Base-by-base conservation (phyloP, 1,140 invertebrate species). In the Magallana angulata region DNA sequence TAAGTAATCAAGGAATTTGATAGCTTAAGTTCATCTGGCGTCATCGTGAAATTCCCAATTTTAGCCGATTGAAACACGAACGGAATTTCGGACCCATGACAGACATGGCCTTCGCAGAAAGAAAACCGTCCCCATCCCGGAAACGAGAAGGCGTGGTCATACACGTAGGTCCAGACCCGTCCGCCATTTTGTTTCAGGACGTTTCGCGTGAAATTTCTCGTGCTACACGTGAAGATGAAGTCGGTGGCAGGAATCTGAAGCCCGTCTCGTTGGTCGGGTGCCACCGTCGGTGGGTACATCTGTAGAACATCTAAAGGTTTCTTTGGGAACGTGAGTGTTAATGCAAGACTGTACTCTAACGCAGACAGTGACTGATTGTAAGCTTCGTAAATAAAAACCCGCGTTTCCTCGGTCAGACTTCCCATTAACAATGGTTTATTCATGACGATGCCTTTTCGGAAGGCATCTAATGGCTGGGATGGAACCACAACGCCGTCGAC, bases 71-170 rank as follows among this genome's bases (percentile, higher is more conserved):
- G 89, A 88, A 93, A 94, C 36, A 94, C 89, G 68, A 90, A 93
- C 12, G 90, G 90, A 81, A 93, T 89, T 85, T 94, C 93, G 48
- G 91, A 90, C 12, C 91, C 93, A 89, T 94, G 93, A 57, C 92
- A 92, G 1, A 93, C 93, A 30, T 92, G 91, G 3, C 85, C 86
- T 18, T 91, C 87, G 64, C 93, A 93, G 60, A 90, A 92, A 7
- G 90, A 90, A 56, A 92, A 86, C 14, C 88, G 90, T 1, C 91
- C 93, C 93, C 93, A 93, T 7, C 91, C 91, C 9, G 87, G 84
- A n/a, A 90, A 91, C 14, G 89, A 91, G 71, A 92, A 92, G 8
- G 91, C 91, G 84, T 93, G 92, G 83, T 93, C 91, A 84, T 91
- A 93, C 0, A 93, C 87, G 71, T 93, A 93, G 7, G 86, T 16